phyloP scores from a whole-genome alignment of 2,797 vertebrate species.

The Lagodon rhomboides region DNA sequence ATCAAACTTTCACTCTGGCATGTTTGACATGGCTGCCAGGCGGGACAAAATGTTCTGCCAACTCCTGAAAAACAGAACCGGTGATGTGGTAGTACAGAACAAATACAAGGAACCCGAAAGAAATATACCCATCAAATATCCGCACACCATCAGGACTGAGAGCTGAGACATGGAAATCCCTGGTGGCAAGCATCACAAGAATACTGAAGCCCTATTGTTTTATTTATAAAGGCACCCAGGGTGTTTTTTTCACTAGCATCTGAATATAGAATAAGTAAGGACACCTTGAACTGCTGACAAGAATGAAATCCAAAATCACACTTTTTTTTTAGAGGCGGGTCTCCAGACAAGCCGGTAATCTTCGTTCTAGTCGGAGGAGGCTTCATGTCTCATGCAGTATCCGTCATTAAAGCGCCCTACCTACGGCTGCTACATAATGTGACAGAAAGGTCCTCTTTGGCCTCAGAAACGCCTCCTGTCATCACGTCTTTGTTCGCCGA shows the following conservation, averaged over 20 bases:
- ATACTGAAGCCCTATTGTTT: slow-evolving; percentile 70
- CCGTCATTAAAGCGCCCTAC: slow-evolving; percentile 12
- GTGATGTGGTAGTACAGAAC: slow-evolving; percentile 51
- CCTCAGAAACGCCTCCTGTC: neutral
- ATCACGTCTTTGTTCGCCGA: neutral
- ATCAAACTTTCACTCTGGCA: slow-evolving; percentile 56
- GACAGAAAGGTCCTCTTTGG: neutral
- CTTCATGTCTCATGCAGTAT: neutral
- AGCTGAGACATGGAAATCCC: slow-evolving; percentile 70
- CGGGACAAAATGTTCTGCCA: slow-evolving; percentile 69
- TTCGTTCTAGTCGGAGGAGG: slow-evolving; percentile 30
- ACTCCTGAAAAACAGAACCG: slow-evolving; percentile 64
- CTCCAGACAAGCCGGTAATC: slow-evolving; percentile 34
- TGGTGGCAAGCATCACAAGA: slow-evolving; percentile 71
- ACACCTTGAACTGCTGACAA: slow-evolving; percentile 78
- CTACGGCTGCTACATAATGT: neutral
- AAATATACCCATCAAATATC: slow-evolving; percentile 69
- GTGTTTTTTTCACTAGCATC: slow-evolving; percentile 41
- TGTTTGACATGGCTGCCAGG: slow-evolving; percentile 57
- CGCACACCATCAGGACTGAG: slow-evolving; percentile 58
- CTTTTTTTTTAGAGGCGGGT: slow-evolving; percentile 43
- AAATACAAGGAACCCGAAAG: slow-evolving; percentile 56
- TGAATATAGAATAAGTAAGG: slow-evolving; percentile 77
- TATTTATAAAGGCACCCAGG: slow-evolving; percentile 77
- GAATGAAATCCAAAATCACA: slow-evolving; percentile 62